Evolutionary conservation across 2,888 invertebrate genomes (phyloP).

Genomic region (Microplitis manilae): DNA sequence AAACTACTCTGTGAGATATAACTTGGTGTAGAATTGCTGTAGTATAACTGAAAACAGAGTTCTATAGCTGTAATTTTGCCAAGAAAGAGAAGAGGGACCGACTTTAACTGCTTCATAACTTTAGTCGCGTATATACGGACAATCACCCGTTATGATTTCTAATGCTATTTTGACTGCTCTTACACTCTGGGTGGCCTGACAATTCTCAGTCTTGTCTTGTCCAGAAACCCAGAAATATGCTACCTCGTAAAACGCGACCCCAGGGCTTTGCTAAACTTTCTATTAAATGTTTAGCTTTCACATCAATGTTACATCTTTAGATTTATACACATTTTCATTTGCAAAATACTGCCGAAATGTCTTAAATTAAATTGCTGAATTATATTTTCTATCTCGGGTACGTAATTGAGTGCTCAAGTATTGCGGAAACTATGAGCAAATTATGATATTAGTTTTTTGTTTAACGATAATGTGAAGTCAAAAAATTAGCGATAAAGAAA

Average conservation of each 20-base stretch:
- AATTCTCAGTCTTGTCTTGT: conserved; percentile 35
- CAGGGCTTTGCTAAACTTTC: conserved; percentile 46
- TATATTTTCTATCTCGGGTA: no score
- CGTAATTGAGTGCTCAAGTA: no score
- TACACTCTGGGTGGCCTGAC: conserved; percentile 62
- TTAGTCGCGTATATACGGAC: conserved; percentile 60
- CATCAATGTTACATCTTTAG: conserved; percentile 19
- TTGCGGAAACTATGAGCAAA: not conserved
- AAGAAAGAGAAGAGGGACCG: conserved; percentile 42
- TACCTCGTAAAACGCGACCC: conserved; percentile 68
- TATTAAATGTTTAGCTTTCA: conserved; percentile 56
- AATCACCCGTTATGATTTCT: conserved; percentile 71
- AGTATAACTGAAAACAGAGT: not conserved
- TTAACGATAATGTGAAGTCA: not conserved
- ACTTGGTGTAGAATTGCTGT: conserved; percentile 26
- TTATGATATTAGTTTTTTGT: not conserved
- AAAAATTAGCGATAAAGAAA: not conserved
- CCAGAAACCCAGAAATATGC: conserved; percentile 69
- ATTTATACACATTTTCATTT: not conserved
- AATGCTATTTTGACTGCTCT: conserved; percentile 69
- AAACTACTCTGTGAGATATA: conserved; percentile 37
- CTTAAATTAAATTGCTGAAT: no score
- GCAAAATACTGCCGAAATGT: no score
- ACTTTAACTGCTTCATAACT: conserved; percentile 70
- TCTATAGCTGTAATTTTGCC: not conserved